Evolutionary conservation across 2,113 vertebrate species (phyloP), one percentile per base, ranked within the genome.

Genomic region (Spilogale gracilis): DNA sequence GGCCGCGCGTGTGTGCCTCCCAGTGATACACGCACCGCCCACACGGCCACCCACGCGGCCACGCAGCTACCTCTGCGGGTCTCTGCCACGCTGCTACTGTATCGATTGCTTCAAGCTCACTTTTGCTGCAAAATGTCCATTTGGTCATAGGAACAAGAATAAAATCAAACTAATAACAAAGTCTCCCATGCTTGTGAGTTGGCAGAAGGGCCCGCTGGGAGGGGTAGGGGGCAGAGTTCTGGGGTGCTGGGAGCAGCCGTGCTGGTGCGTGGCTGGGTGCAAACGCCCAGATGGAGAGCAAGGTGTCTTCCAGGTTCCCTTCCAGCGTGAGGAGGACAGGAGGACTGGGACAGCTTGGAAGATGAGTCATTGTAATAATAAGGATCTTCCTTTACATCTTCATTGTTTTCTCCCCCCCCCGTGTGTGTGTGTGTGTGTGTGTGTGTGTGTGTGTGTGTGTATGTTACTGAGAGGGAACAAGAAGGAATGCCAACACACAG

Each of bases 261-360:
- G 97, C 79, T 96, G 56, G 92, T 52, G 81, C 0, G 50, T 87
- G 89, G 94, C 98, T 96, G 89, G 92, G 95, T 89, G 89, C 78
- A 97, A 97, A 96, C 89, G 97, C 98, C 97, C 71, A 95, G 95
- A 97, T 79, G 97, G 97, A 98, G 69, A 93, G 85, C 92, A 89
- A 74, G 21, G 54, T 95, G 94, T 92, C 84, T 96, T 97, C 71
- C 95, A 17, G 74, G 86, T 81, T 95, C 84, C 96, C 96, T 94
- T 89, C 65, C 89, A 38, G 38, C 38, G 2, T 38, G 38, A 38
- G 38, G 38, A 38, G 38, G 56, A 96, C 83, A 21, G 90, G 89
- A 93, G 74, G 86, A 97, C 89, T 84, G 23, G 73, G 84, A 65
- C 71, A 0, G 3, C 52, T 78, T 56, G 96, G 85, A 78, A 96